Conservation (phyloP, 2,888 invertebrate species). For the Pristionchus arcanus region DNA sequence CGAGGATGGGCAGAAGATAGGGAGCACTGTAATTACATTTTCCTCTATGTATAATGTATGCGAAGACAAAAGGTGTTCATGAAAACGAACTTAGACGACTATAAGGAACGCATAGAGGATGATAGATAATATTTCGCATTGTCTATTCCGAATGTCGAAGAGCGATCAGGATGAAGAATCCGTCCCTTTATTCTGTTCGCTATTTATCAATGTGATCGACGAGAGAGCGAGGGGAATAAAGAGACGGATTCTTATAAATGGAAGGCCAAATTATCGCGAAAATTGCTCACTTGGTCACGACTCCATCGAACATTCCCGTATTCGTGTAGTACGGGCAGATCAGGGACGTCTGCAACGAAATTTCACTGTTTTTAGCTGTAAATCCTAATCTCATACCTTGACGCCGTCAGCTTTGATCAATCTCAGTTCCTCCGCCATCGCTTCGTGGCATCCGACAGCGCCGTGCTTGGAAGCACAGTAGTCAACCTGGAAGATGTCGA, state of each 20-base stretch:
- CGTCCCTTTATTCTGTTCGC: too few species aligned
- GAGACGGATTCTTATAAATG: too few species aligned
- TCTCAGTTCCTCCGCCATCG: slow-evolving; percentile 86
- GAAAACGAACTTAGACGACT: too few species aligned
- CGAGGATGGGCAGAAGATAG: slow-evolving; percentile 81
- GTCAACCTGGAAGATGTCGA: slow-evolving; percentile 82
- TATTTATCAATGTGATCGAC: too few species aligned
- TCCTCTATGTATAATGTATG: neutral
- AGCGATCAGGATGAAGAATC: too few species aligned
- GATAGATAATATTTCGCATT: too few species aligned
- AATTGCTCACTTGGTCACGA: slow-evolving; percentile 85
- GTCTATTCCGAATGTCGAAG: too few species aligned
- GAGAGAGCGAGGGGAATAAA: too few species aligned
- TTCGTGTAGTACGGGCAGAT: slow-evolving; percentile 96
- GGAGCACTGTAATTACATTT: slow-evolving; percentile 63
- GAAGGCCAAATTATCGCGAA: neutral
- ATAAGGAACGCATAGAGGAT: too few species aligned
- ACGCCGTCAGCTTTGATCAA: slow-evolving; percentile 49
- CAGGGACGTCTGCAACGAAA: slow-evolving; percentile 86
- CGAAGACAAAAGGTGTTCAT: too few species aligned
- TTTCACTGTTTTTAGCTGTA: neutral
- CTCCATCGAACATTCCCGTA: slow-evolving; percentile 97
- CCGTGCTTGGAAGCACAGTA: slow-evolving; percentile 96
- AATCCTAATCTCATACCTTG: neutral
- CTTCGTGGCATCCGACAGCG: slow-evolving; percentile 93